These are phyloP conservation scores for Eurypyga helias DNA, from an alignment of 2,113 vertebrate species.

Conservation along the genomic window DNA sequence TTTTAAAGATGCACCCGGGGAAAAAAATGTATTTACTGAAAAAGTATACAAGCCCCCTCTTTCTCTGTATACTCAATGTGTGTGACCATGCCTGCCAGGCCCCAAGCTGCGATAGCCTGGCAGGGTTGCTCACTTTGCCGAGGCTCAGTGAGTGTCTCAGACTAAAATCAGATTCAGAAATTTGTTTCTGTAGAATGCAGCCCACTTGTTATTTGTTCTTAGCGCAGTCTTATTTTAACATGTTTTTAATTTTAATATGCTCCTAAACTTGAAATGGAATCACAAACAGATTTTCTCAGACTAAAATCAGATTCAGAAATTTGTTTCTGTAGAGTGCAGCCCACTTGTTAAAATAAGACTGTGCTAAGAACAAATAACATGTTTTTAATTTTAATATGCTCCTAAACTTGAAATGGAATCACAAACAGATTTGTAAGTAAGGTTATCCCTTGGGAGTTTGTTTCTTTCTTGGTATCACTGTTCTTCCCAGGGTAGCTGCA, in stretches of 20 bases:
- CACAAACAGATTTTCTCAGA: background rate
- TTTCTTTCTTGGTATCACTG: background rate
- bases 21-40: background rate
- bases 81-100: background rate
- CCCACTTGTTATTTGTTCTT: fast-evolving
- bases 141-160: fast-evolving
- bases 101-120: background rate
- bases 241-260: background rate
- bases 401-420: background rate
- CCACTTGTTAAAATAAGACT: too few species aligned
- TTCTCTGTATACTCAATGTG: background rate
- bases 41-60: fast-evolving
- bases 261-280: background rate
- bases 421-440: background rate
- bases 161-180: background rate
- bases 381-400: background rate
- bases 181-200: background rate
- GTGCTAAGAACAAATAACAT: too few species aligned
- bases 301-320: background rate
- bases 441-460: background rate
- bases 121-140: background rate
- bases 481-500: background rate
- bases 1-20: background rate
- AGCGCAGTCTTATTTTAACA: too few species aligned
- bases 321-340: background rate